Evolutionary conservation across 35 echinoderm and acorn worm genomes (phyloP).

Genomic region (Lytechinus pictus): DNA sequence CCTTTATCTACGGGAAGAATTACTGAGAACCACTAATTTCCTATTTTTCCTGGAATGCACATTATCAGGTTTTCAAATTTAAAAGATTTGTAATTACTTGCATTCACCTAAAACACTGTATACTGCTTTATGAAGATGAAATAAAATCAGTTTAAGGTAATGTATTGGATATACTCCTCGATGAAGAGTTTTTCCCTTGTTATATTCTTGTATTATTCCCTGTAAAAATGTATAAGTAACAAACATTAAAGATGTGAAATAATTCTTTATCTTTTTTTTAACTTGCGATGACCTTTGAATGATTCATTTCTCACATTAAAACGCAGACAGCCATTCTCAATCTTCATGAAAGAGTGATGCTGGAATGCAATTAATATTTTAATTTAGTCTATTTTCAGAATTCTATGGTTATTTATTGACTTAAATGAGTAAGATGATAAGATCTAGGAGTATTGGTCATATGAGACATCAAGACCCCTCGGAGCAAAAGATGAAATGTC

Average conservation of each 20-base stretch:
- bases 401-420: neutral
- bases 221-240: too few species aligned
- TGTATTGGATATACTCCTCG: neutral
- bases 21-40: too few species aligned
- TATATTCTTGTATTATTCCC: neutral
- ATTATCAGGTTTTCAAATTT: too few species aligned
- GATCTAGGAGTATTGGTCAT: neutral
- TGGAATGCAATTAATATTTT: neutral
- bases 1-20: too few species aligned
- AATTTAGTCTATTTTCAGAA: neutral
- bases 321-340: neutral
- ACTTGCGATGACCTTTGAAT: neutral
- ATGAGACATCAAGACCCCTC: neutral
- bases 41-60: too few species aligned
- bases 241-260: neutral
- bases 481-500: neutral
- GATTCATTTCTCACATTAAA: neutral
- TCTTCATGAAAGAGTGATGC: neutral
- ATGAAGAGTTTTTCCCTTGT: neutral
- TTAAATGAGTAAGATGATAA: neutral
- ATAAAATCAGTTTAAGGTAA: neutral
- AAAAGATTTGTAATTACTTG: too few species aligned
- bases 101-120: too few species aligned
- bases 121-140: neutral
- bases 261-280: neutral